Evolutionary conservation across 2,113 vertebrate species (phyloP), one percentile per base, ranked within the genome.

Genomic region (Ploceus nigricollis): DNA sequence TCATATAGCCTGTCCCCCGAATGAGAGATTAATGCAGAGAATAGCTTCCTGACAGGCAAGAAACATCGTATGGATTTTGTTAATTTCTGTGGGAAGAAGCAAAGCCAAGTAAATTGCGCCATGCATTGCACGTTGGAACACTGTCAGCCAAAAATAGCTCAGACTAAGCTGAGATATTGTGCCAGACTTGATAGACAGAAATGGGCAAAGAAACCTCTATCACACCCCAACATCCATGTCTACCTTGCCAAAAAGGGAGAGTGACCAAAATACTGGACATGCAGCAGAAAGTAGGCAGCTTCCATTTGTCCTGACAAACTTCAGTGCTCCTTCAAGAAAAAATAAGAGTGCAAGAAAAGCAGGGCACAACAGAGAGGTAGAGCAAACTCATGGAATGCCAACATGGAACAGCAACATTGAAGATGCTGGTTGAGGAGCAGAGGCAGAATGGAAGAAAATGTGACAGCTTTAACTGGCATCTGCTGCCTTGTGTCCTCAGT

Each of bases 71-170:
- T 69, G 84, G 73, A 91, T 94, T 96, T 80, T 63, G 50, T 87
- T 94, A 85, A 80, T 89, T 94, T 94, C 51, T 91, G 77, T 87
- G 93, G 65, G 92, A 94, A 97, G 95, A 90, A 93, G 47, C 53
- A 95, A 87, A 93, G 87, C 87, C 91, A 97, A 91, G 83, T 71
- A 87, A 94, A 90, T 94, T 96, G 90, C 70, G 30, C 83, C 96
- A 92, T 79, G 54, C 30, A 15, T 56, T 90, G 71, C 92, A 53
- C 4, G 31, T 58, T 93, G 45, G 83, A 88, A 96, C 76, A 51
- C 48, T 85, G 37, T 79, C 61, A 65, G 77, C 79, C 65, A 91
- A 88, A 97, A 96, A 81, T 45, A 82, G 65, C 58, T 84, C 87
- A 76, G 73, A 58, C 61, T 64, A n/a, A n/a, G 65, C 39, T 87